Conservation (phyloP, 1,140 invertebrate genomes). For the Drosophila orena region DNA sequence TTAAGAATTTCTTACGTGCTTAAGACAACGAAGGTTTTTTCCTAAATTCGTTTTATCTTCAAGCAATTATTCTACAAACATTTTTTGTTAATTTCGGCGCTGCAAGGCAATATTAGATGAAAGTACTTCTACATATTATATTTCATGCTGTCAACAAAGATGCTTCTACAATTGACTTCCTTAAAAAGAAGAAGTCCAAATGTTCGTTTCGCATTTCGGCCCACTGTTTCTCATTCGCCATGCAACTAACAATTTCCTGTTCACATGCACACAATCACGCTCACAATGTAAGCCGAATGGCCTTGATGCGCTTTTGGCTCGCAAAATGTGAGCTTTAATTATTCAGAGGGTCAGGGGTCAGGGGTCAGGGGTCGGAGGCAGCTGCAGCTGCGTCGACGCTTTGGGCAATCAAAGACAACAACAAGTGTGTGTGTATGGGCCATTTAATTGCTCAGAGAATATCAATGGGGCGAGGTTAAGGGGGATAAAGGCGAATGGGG, state of each 20-base stretch:
- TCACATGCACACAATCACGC: conserved; percentile 34
- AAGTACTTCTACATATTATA: too few relatives aligned
- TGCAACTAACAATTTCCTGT: conserved; percentile 58
- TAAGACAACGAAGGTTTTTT: too few relatives aligned
- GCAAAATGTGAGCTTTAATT: conserved; percentile 71
- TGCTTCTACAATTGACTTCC: too few relatives aligned
- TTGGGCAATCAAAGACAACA: conserved; percentile 63
- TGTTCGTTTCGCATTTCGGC: background rate
- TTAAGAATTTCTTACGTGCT: too few relatives aligned
- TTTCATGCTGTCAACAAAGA: too few relatives aligned
- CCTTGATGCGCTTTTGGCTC: conserved; percentile 62
- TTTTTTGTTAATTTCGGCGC: too few relatives aligned
- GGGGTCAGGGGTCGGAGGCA: conserved; percentile 35
- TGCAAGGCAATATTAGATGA: too few relatives aligned
- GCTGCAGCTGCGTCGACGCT: conserved; percentile 41
- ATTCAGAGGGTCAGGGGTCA: conserved; percentile 61
- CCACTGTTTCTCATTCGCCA: conserved; percentile 35
- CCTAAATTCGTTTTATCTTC: too few relatives aligned
- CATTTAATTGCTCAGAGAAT: conserved; percentile 76
- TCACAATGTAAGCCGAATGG: conserved; percentile 36
- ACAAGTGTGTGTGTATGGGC: conserved; percentile 60
- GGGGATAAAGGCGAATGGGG: background rate
- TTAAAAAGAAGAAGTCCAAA: background rate
- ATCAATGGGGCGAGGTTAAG: conserved; percentile 7
- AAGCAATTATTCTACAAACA: too few relatives aligned